Evolutionary conservation across 2,888 invertebrate species (phyloP).

Genomic region (Teleogryllus oceanicus): DNA sequence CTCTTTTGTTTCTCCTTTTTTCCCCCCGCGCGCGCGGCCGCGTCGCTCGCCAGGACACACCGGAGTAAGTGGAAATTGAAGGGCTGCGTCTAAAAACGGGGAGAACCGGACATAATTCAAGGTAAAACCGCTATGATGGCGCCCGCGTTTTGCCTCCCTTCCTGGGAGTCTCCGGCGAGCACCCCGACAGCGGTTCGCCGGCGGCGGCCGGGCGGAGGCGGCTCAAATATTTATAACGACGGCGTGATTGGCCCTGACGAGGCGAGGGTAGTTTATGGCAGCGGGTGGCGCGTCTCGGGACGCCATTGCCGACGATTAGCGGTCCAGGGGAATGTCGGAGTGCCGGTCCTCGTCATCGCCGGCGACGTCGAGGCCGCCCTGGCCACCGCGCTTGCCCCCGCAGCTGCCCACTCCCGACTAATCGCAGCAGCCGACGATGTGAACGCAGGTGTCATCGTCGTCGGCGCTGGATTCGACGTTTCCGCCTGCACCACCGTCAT

Average conservation of each 20-base stretch:
- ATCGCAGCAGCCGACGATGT: too few species aligned
- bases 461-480: not conserved
- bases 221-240: slow-evolving; percentile 18
- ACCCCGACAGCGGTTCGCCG: not conserved
- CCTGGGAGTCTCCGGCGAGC: not conserved
- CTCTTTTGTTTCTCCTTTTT: not conserved
- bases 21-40: not conserved
- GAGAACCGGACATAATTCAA: not conserved
- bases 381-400: not conserved
- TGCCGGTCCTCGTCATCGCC: not conserved
- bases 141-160: not conserved
- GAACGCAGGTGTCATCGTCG: not conserved
- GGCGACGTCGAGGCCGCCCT: not conserved
- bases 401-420: too few species aligned
- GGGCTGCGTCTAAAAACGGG: not conserved
- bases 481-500: not conserved
- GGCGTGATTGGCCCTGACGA: slow-evolving; percentile 18
- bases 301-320: slow-evolving; percentile 10
- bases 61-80: not conserved
- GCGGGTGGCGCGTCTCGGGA: not conserved
- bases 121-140: not conserved
- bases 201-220: not conserved
- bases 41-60: not conserved
- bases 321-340: not conserved
- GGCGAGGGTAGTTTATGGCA: slow-evolving; percentile 4